These are phyloP conservation scores for Hapalemur alaotrensis DNA, from an alignment of 2,797 vertebrate species.

Conservation along the genomic window DNA sequence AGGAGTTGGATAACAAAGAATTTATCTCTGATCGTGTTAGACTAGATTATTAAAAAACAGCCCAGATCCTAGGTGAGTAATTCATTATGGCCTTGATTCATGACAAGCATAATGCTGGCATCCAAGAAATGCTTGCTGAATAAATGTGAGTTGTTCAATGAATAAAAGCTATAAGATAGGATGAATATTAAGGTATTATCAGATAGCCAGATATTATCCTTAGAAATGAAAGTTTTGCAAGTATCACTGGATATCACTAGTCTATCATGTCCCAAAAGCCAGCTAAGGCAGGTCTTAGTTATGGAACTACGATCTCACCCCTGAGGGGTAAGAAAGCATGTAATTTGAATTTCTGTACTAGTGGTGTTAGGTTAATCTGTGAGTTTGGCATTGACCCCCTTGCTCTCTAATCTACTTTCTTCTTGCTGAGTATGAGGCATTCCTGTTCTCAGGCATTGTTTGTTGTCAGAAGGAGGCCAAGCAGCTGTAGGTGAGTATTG, in stretches of 20 bases:
- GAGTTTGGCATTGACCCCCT: not conserved
- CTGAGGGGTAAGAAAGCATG: not conserved
- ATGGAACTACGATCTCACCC: not conserved
- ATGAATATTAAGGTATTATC: not conserved
- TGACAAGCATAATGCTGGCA: not conserved
- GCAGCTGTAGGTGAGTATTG: conserved; percentile 36
- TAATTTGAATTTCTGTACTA: not conserved
- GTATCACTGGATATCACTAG: not conserved
- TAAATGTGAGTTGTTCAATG: not conserved
- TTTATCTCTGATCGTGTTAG: not conserved
- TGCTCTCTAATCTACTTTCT: not conserved
- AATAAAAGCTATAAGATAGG: not conserved
- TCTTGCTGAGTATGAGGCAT: not conserved
- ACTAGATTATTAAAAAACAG: not conserved
- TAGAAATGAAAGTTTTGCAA: not conserved
- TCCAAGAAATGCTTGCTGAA: not conserved
- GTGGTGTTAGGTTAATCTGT: not conserved
- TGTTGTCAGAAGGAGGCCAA: conserved; percentile 16
- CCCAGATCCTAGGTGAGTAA: not conserved
- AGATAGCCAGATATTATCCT: not conserved
- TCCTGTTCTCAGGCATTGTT: conserved; percentile 29
- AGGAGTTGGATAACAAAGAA: not conserved
- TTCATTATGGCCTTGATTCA: not conserved
- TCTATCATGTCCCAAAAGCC: not conserved
- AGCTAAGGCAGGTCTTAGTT: not conserved